Evolutionary conservation across 2,797 vertebrate species (phyloP).

Genomic region (Buceros bicornis): DNA sequence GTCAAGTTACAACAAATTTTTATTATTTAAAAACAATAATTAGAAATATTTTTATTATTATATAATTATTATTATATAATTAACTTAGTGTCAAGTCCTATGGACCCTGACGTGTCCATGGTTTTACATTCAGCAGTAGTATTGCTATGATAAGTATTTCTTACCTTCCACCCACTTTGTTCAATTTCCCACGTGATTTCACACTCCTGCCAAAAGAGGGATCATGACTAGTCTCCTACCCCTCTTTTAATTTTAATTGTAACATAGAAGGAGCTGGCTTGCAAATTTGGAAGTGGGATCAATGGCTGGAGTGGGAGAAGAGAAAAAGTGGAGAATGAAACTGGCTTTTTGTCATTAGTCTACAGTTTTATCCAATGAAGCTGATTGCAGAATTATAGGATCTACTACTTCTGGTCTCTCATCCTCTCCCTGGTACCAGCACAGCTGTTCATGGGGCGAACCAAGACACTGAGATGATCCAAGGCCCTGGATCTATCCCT

Average conservation of each 20-base stretch:
- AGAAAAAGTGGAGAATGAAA: not conserved
- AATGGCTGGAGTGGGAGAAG: not conserved
- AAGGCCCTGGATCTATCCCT: not conserved
- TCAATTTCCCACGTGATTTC: not conserved
- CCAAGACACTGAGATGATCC: not conserved
- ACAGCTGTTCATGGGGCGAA: not conserved
- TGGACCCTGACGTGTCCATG: accelerated
- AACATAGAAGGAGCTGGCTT: not conserved
- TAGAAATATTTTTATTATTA: no score
- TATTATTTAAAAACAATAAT: no score
- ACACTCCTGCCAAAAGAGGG: not conserved
- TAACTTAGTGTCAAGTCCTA: not conserved
- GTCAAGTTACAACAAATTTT: not conserved
- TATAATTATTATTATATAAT: no score
- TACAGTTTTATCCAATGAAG: not conserved
- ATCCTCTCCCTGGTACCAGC: not conserved
- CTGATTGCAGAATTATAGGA: not conserved
- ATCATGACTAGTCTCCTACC: not conserved
- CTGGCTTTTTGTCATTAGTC: not conserved
- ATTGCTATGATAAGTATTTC: not conserved
- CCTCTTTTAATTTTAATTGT: not conserved
- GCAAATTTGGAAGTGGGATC: not conserved
- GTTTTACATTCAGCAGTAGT: not conserved
- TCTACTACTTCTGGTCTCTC: not conserved
- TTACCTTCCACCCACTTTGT: not conserved